These are phyloP conservation scores for Drosophila littoralis DNA, from an alignment of 1,140 invertebrate species.

Conservation along the genomic window DNA sequence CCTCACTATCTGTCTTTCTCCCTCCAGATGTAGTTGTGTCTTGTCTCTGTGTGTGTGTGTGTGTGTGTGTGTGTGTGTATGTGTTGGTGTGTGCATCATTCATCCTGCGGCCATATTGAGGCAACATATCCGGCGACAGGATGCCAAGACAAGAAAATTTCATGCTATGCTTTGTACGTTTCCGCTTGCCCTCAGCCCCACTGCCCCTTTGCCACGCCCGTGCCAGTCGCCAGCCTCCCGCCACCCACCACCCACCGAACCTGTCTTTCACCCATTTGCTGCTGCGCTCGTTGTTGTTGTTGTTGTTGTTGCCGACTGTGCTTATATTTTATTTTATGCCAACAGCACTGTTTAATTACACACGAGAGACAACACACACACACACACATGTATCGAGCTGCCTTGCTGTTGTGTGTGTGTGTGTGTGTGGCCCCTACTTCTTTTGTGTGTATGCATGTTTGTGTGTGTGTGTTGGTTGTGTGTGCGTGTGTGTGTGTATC, in stretches of 20 bases:
- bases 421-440: slow-evolving; percentile 22
- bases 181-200: slow-evolving; percentile 45
- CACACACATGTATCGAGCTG: slow-evolving; percentile 27
- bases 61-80: slow-evolving; percentile 30
- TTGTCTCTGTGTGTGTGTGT: slow-evolving; percentile 9
- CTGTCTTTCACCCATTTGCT: neutral
- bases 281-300: slow-evolving; percentile 4
- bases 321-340: slow-evolving; percentile 82
- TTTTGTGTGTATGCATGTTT: slow-evolving; percentile 1
- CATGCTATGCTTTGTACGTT: slow-evolving; percentile 81
- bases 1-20: neutral
- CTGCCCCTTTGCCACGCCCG: slow-evolving; percentile 5
- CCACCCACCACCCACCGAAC: neutral
- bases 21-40: slow-evolving; percentile 7
- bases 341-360: slow-evolving; percentile 82
- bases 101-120: slow-evolving; percentile 82
- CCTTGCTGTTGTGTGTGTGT: slow-evolving; percentile 32
- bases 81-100: slow-evolving; percentile 73
- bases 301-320: slow-evolving; percentile 53
- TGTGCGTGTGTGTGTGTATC: slow-evolving; percentile 54
- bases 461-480: slow-evolving; percentile 16
- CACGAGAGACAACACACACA: slow-evolving; percentile 76
- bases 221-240: neutral
- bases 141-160: slow-evolving; percentile 82
- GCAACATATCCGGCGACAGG: slow-evolving; percentile 81